Evolutionary conservation across 2,888 invertebrate genomes (phyloP), one percentile per base, ranked within the genome.

Genomic region (Cetonia aurata): DNA sequence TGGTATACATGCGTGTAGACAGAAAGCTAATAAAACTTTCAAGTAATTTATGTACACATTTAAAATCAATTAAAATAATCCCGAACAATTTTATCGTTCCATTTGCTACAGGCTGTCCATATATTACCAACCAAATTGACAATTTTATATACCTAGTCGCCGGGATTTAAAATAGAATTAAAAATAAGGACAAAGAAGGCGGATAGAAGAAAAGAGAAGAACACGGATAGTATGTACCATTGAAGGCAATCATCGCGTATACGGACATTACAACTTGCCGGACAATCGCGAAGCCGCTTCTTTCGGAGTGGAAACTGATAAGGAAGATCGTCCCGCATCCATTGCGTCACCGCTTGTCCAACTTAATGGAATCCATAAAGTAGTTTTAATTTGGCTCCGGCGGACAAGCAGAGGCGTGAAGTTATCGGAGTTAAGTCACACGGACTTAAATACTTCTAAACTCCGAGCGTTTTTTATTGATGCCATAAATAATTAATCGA

Each of bases 291-390:
- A 75, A 73, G 73, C 76, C 76, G 78, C 77, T 77, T 76, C 74
- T 74, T 75, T 75, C 73, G 73, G 72, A 73, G 68, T 72, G 73
- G 33, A 75, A 25, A 62, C 50, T 57, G 80, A 80, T 80, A 80
- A 80, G 52, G 78, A 75, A 75, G 72, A 59, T 67, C 73, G 67
- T 73, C 74, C 72, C 55, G 72, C 69, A 66, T 75, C 76, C 79
- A 80, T 82, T 80, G 80, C 80, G 78, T 80, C 81, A 80, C 79
- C 41, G 78, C 75, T 78, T 78, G 79, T 80, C 78, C 76, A 76
- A 76, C 77, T 79, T 83, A 83, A 83, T 82, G 83, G 81, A 80
- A 77, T 74, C 79, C 77, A 79, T 82, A 82, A 82, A 82, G 77
- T 81, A 80, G 80, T 77, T 79, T 81, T 80, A 81, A 81, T 81